phyloP scores from a whole-genome alignment of 1,140 invertebrate genomes.

The Hypsibius dujardini region DNA sequence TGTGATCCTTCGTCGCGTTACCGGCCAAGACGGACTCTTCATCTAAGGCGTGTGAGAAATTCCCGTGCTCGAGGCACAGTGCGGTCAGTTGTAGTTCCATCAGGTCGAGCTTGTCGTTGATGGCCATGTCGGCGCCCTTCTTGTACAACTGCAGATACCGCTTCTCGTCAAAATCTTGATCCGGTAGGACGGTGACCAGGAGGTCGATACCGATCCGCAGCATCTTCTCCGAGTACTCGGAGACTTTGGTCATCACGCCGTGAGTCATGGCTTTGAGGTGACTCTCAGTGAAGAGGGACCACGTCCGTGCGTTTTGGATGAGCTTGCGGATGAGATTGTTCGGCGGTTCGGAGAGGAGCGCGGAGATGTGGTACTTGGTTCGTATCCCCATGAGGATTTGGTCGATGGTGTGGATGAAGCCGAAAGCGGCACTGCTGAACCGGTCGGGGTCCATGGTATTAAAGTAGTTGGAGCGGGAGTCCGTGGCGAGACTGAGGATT shows the following conservation, averaged over 20 bases:
- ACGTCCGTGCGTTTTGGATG: not conserved
- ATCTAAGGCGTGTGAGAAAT: not conserved
- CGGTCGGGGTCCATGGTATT: not conserved
- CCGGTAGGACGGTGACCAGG: not conserved
- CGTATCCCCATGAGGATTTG: not conserved
- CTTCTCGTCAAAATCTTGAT: conserved; percentile 1
- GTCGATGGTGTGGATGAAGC: not conserved
- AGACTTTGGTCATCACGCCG: not conserved
- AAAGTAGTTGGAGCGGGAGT: no score
- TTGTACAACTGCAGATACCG: conserved; percentile 1
- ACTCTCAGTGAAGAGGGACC: not conserved
- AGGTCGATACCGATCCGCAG: not conserved
- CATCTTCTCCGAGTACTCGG: not conserved
- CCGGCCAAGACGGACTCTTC: no score
- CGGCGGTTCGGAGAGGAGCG: not conserved
- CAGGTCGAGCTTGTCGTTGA: not conserved
- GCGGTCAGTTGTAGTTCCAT: not conserved
- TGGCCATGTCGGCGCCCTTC: not conserved
- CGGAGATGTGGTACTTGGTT: not conserved
- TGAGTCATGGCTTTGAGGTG: not conserved
- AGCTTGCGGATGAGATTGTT: not conserved
- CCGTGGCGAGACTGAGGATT: no score
- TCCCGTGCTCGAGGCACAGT: not conserved
- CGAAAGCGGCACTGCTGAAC: not conserved
- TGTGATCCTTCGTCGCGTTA: no score